These are phyloP conservation scores for Xestobium rufovillosum DNA, from an alignment of 2,888 invertebrate genomes.

Conservation along the genomic window DNA sequence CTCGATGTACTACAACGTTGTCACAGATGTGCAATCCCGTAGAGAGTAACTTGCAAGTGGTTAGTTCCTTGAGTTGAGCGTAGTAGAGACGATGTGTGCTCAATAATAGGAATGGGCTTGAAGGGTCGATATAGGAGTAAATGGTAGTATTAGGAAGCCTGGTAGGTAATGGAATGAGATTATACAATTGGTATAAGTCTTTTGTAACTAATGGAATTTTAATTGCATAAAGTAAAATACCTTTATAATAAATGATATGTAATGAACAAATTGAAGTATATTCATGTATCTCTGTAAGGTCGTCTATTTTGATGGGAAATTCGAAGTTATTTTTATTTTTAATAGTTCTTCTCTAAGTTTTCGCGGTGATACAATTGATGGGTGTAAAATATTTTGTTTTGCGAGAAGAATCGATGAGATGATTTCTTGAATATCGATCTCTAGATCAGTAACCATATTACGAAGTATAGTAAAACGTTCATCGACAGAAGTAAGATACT, in stretches of 20 bases:
- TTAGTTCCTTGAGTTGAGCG: no score
- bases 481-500: no score
- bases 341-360: slow-evolving; percentile 9
- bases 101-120: slow-evolving; percentile 11
- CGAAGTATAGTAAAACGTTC: no score
- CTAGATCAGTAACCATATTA: slow-evolving; percentile 18
- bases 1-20: slow-evolving; percentile 4
- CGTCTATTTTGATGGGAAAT: slow-evolving; percentile 15
- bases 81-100: no score
- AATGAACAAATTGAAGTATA: slow-evolving; percentile 16
- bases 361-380: slow-evolving; percentile 17
- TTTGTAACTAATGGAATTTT: no score
- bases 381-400: no score
- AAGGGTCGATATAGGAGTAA: slow-evolving; percentile 15
- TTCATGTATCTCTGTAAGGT: slow-evolving; percentile 14
- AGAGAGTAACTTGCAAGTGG: slow-evolving; percentile 8
- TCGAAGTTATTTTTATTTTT: slow-evolving; percentile 11
- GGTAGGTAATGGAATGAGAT: no score
- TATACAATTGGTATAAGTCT: no score
- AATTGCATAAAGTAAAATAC: slow-evolving; percentile 18
- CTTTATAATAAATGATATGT: slow-evolving; percentile 16
- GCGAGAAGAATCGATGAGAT: no score
- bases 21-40: slow-evolving; percentile 7
- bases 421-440: slow-evolving; percentile 17
- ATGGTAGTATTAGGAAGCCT: no score